Conservation (phyloP, 2,113 vertebrate genomes). For the Oreochromis spilurus region DNA sequence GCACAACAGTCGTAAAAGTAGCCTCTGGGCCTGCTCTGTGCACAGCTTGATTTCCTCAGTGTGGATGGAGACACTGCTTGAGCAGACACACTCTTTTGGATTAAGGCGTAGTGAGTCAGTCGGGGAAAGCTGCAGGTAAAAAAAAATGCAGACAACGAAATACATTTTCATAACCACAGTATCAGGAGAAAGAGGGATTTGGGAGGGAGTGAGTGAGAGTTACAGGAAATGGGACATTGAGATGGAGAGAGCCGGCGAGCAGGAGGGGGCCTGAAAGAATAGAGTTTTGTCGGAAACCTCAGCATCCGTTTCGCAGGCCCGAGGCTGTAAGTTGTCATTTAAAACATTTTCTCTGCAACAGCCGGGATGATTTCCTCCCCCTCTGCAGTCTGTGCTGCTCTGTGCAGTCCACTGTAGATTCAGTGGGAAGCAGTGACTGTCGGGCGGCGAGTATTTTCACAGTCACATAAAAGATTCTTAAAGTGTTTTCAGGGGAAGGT, state of each 20-base stretch:
- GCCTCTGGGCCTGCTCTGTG: slow-evolving; percentile 33
- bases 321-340: slow-evolving; percentile 47
- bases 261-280: slow-evolving; percentile 1
- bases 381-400: background rate
- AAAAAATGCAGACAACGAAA: slow-evolving; percentile 29
- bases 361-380: background rate
- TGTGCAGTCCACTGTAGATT: background rate
- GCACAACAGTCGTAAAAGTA: background rate
- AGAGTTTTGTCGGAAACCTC: slow-evolving; percentile 22
- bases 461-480: slow-evolving; percentile 6
- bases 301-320: slow-evolving; percentile 38
- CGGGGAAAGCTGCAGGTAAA: slow-evolving; percentile 39
- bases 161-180: slow-evolving; percentile 43
- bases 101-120: slow-evolving; percentile 21
- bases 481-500: background rate
- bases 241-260: background rate
- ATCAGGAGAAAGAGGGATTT: background rate
- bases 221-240: background rate
- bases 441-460: background rate
- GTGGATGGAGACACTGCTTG: slow-evolving; percentile 14
- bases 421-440: background rate
- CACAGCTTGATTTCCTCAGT: slow-evolving; percentile 41
- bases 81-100: slow-evolving; percentile 46
- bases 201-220: background rate
- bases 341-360: slow-evolving; percentile 30